A percentile compares a stretch with the other conserved stretches of the same genome.
Conservation (phyloP, 2,113 vertebrate genomes). For the Ramphastos sulfuratus region DNA sequence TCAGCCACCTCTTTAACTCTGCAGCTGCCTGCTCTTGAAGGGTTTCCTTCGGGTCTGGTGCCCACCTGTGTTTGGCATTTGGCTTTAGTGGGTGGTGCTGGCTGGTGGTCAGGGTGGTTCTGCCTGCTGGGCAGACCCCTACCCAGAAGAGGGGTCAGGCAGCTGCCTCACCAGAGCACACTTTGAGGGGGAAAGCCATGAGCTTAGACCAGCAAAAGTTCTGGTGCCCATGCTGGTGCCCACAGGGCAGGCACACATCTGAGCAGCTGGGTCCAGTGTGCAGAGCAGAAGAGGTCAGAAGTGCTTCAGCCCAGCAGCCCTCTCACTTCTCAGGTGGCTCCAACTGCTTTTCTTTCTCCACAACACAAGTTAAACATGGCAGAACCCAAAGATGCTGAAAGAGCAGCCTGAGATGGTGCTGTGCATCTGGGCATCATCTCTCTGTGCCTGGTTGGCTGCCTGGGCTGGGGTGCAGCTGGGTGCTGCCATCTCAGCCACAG, state of each 20-base stretch:
- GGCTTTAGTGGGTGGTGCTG: neutral
- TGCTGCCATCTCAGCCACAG: fast-evolving
- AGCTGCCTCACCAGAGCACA: neutral
- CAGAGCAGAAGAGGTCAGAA: neutral
- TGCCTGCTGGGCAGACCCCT: neutral
- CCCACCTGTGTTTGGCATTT: neutral
- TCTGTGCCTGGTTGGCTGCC: neutral
- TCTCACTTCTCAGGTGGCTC: neutral
- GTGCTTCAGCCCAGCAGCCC: fast-evolving
- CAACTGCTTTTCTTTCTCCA: neutral
- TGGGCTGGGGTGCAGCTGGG: neutral
- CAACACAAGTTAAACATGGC: neutral
- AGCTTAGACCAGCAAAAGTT: neutral
- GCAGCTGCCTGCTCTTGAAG: neutral
- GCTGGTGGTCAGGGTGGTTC: neutral
- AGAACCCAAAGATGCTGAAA: neutral
- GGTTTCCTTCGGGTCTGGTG: neutral
- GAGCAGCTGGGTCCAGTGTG: neutral
- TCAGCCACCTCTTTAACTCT: neutral
- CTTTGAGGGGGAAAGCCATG: neutral
- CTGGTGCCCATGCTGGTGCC: neutral
- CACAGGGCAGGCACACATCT: neutral
- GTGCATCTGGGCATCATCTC: neutral
- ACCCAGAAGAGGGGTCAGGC: neutral
- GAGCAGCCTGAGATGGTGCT: neutral